Conservation (phyloP, 2,797 vertebrate genomes). For the Gobionotothen gibberifrons region DNA sequence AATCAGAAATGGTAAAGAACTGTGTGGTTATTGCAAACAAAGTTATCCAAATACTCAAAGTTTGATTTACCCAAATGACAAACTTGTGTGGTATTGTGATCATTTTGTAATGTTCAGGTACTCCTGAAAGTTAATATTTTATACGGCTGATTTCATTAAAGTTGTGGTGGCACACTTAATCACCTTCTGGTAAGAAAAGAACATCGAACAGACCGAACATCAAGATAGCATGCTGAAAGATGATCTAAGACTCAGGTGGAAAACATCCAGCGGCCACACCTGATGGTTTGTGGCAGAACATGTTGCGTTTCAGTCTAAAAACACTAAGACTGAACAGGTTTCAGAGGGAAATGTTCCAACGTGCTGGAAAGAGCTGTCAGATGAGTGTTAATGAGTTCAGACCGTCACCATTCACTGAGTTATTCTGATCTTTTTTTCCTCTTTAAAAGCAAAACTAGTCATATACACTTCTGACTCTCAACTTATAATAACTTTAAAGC, state of each 20-base stretch:
- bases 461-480: not conserved
- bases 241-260: not conserved
- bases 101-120: no score
- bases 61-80: no score
- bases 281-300: not conserved
- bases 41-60: no score
- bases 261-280: conserved; percentile 8
- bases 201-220: no score
- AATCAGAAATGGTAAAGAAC: no score
- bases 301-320: not conserved
- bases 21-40: no score
- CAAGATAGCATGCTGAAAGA: not conserved
- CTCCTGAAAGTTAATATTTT: no score
- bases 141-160: no score
- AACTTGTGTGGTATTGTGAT: no score
- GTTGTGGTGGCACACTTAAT: no score
- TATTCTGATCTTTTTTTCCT: conserved; percentile 6
- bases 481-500: not conserved
- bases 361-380: not conserved
- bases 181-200: no score
- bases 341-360: conserved; percentile 3
- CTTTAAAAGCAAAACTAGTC: not conserved
- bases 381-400: conserved; percentile 26
- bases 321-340: not conserved
- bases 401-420: conserved; percentile 11